phyloP scores from a whole-genome alignment of 2,113 vertebrate species.

The Sorex araneus region DNA sequence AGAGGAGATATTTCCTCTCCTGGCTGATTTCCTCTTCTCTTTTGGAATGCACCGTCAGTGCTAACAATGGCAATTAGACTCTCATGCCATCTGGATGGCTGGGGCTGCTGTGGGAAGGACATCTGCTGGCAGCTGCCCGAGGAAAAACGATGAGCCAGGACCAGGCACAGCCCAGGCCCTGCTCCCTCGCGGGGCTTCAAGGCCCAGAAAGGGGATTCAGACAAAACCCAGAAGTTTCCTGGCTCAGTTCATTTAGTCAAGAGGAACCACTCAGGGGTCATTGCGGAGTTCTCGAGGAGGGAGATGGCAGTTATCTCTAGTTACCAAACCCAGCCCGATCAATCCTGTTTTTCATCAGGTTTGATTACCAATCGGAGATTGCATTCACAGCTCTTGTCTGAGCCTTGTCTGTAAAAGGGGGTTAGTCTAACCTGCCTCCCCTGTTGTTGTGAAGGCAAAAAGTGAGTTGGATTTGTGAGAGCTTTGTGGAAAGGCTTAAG shows the following conservation, averaged over 20 bases:
- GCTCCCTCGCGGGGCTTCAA: background rate
- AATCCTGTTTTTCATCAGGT: constrained; percentile 30
- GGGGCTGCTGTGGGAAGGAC: constrained; percentile 5
- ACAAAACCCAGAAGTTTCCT: background rate
- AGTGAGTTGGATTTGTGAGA: background rate
- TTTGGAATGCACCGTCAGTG: constrained; percentile 22
- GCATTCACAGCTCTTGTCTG: background rate
- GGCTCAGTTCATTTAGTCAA: constrained; percentile 11
- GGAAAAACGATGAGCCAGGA: background rate
- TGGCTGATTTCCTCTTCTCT: background rate
- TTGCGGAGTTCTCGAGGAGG: background rate
- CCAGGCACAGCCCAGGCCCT: background rate
- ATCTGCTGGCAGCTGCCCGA: constrained; percentile 37
- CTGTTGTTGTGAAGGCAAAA: background rate
- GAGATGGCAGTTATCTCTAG: background rate
- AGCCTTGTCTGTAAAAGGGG: background rate
- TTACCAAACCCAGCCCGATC: background rate
- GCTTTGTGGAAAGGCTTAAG: background rate
- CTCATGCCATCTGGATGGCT: constrained; percentile 57
- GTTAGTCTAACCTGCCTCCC: background rate
- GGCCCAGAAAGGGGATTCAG: background rate
- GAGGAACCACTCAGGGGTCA: background rate
- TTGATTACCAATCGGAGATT: constrained; percentile 15
- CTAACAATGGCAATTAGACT: constrained; percentile 63
- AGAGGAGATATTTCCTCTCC: constrained; percentile 29